Evolutionary conservation across 2,888 invertebrate species (phyloP), one percentile per base, ranked within the genome.

Genomic region (Tachina fera): DNA sequence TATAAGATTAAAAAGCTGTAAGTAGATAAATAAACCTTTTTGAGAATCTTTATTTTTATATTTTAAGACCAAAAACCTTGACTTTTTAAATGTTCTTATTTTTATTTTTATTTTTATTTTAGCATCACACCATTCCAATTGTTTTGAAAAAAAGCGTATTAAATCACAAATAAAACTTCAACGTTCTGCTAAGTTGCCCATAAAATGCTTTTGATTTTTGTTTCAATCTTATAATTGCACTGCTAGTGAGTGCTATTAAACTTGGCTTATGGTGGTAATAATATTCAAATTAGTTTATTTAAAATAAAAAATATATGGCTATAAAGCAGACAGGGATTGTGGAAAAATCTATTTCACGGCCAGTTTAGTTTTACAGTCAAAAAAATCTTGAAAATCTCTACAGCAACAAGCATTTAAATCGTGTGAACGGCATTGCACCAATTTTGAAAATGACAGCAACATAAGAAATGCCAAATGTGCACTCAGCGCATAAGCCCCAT

Each of bases 11-110:
- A 58, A 65, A 47, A 43, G 31, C 65, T 53, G 13, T 31, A 19
- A 65, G 13, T 31, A 60, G 61, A 72, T 41, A 80, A 74, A 74
- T 41, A 80, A 74, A 74, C 19, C n/a, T 45, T 22, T 75, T n/a
- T 58, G 3, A 39, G 45, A 51, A 72, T 58, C 70, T 47, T 56
- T 45, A 16, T 47, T 6, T 31, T 4, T 31, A 31, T 56, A 53
- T 45, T 22, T 63, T 39, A 10, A 72, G 49, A 16, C 16, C 39
- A 47, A 19, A 60, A 72, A 77, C 83, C 83, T 83, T 77, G 77
- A 83, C 72, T 83, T 72, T 77, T 76, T 11, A 77, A n/a, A 31
- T 65, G 49, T 58, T 83, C 39, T 80, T 65, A 9, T 45, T 70
- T 43, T 61, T n/a, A n/a, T n/a, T n/a, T n/a, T n/a, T n/a, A n/a